phyloP scores from a whole-genome alignment of 2,797 vertebrate species.

The Craterocephalus amniculus region DNA sequence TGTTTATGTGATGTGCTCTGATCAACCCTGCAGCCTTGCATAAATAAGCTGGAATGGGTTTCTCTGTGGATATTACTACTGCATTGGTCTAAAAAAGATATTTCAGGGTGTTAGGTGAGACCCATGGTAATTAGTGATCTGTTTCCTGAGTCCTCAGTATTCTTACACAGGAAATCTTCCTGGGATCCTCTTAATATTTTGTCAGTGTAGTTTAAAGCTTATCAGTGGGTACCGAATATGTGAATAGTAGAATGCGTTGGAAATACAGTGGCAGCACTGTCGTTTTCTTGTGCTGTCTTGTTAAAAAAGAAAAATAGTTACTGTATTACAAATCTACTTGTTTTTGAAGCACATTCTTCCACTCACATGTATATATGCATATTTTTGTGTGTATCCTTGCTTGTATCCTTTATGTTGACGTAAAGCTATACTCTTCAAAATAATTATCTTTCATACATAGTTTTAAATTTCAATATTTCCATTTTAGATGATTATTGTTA shows the following conservation, averaged over 20 bases:
- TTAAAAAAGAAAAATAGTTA: not conserved
- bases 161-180: conserved; percentile 56
- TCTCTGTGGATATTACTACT: conserved; percentile 45
- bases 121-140: conserved; percentile 34
- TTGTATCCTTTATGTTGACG: too few relatives aligned
- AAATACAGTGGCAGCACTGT: not conserved
- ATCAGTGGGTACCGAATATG: conserved; percentile 6
- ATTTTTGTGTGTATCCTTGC: too few relatives aligned
- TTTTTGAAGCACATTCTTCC: not conserved
- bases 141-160: conserved; percentile 44
- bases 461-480: too few relatives aligned
- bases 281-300: not conserved
- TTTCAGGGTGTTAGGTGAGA: conserved; percentile 43
- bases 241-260: conserved; percentile 13
- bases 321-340: too few relatives aligned
- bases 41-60: conserved; percentile 46
- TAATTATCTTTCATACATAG: too few relatives aligned
- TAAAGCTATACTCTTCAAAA: too few relatives aligned
- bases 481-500: too few relatives aligned
- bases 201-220: conserved; percentile 20
- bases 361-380: too few relatives aligned
- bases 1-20: conserved; percentile 45
- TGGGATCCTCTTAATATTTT: conserved; percentile 27
- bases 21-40: conserved; percentile 37
- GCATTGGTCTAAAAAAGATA: conserved; percentile 33